Evolutionary conservation across 2,113 vertebrate species (phyloP), one percentile per base, ranked within the genome.

Genomic region (Cryptotis parvus): DNA sequence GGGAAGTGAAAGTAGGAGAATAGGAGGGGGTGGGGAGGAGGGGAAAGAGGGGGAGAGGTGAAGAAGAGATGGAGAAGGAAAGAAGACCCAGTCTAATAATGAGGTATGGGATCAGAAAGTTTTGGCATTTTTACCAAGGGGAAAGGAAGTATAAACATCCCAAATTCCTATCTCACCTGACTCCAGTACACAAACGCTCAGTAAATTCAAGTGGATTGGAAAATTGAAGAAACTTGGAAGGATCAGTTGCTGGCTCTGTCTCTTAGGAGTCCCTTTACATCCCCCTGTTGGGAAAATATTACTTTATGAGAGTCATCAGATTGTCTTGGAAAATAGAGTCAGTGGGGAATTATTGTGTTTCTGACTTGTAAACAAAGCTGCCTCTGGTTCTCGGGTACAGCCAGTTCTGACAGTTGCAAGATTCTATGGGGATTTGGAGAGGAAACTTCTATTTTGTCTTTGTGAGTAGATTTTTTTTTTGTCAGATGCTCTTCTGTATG

Each of bases 331-430:
- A 94, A 85, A 33, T 66, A 49, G 26, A 49, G 14, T 39, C 74
- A 41, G 18, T 24, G 16, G 37, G 58, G 31, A 87, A 26, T 75
- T 77, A 63, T 14, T 35, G 0, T 41, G 33, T 66, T 78, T 89
- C 37, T 82, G 41, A 87, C 49, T 85, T 74, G 31, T 6, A 70
- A 77, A 73, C 63, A 82, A 92, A 95, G 33, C 29, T 70, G n/a
- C 43, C 45, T 55, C 29, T 66, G 65, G 26, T 35, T 72, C 90
- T 29, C 43, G 35, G 58, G 49, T 63, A 39, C 14, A 20, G 33
- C 39, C 78, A 14, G 15, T 43, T 58, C 41, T 84, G 55, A 75
- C 27, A 31, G 33, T 74, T 92, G 69, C 52, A 37, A 74, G 35
- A 20, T 76, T 74, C 73, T 49, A 0, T 91, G 66, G 35, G 24